A percentile compares a stretch with the other conserved stretches of the same genome.
Conservation (phyloP, 2,113 vertebrate genomes). For the Psittacula cyanocephala region DNA sequence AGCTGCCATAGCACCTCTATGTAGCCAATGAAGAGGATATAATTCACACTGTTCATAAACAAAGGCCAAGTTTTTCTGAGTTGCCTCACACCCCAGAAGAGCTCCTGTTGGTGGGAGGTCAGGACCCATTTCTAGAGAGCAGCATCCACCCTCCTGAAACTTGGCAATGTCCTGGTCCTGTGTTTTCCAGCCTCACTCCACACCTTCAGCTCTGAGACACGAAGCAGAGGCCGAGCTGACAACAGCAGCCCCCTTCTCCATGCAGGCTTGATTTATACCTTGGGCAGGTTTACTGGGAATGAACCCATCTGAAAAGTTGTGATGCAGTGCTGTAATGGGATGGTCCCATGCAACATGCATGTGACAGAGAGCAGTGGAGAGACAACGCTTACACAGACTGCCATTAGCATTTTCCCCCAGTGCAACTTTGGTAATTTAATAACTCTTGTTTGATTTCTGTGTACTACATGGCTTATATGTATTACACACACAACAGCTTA, state of each 20-base stretch:
- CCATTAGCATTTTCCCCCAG: neutral
- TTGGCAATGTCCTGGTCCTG: neutral
- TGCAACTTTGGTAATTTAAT: neutral
- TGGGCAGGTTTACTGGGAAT: neutral
- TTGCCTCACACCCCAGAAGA: neutral
- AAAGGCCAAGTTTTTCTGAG: neutral
- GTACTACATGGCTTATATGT: neutral
- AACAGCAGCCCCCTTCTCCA: neutral
- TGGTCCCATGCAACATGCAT: rapidly evolving
- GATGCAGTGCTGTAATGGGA: neutral
- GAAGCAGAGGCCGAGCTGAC: neutral
- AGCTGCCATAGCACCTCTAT: neutral
- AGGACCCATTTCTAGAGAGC: neutral
- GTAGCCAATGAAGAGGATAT: neutral
- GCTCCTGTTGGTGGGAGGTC: neutral
- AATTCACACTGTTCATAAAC: neutral
- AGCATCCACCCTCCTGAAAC: neutral
- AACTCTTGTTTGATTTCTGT: neutral
- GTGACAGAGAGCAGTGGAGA: neutral
- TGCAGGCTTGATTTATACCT: neutral
- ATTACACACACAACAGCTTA: neutral
- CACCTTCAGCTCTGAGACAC: neutral
- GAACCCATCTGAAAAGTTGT: neutral
- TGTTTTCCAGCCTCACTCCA: rapidly evolving
- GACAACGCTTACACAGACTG: neutral